Conservation (phyloP, 2,888 invertebrate species). For the Anorthoa munda region DNA sequence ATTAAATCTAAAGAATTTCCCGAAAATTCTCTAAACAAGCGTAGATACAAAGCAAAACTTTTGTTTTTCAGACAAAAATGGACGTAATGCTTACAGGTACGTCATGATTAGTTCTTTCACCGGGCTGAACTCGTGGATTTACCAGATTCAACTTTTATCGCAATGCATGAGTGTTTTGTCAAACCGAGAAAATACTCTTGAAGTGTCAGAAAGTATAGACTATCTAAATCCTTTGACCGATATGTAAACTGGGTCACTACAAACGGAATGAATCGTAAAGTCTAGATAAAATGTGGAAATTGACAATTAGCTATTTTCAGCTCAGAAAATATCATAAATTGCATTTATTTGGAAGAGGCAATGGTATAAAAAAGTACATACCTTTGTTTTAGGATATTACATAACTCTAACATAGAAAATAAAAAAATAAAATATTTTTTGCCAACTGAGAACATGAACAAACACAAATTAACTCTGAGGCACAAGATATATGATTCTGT, state of each 20-base stretch:
- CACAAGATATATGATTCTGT: too few relatives aligned
- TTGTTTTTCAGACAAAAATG: too few relatives aligned
- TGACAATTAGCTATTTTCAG: neutral
- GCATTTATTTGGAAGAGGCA: neutral
- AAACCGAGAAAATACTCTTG: slow-evolving; percentile 15
- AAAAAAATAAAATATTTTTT: neutral
- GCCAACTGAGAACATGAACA: too few relatives aligned
- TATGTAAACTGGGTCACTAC: slow-evolving; percentile 41
- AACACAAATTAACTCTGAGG: too few relatives aligned
- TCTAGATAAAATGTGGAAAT: slow-evolving; percentile 20
- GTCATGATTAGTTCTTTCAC: neutral
- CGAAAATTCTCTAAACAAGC: too few relatives aligned
- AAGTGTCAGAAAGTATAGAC: slow-evolving; percentile 7
- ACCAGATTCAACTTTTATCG: slow-evolving; percentile 8
- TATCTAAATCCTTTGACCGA: slow-evolving; percentile 56
- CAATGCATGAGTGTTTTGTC: neutral
- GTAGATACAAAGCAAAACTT: too few relatives aligned
- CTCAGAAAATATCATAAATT: neutral
- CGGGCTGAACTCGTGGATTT: neutral
- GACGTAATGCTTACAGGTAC: too few relatives aligned
- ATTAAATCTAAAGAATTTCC: too few relatives aligned
- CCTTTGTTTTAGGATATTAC: too few relatives aligned
- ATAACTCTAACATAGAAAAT: too few relatives aligned
- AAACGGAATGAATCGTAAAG: neutral
- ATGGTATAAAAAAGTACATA: too few relatives aligned